These are phyloP conservation scores for Drosophila testacea DNA, from an alignment of 2,888 invertebrate species.

Conservation along the genomic window DNA sequence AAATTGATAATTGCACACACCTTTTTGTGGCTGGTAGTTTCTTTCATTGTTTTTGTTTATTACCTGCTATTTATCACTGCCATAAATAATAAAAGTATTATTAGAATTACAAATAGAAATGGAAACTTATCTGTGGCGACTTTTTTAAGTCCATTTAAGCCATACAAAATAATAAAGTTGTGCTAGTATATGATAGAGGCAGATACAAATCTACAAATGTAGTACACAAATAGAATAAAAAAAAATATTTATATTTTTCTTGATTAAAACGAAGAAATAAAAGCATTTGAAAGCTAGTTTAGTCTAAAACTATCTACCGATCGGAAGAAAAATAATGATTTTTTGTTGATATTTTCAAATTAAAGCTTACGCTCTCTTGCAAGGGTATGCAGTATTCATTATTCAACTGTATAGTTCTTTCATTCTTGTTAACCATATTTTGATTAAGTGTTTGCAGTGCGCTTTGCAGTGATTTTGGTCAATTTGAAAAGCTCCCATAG, in stretches of 20 bases:
- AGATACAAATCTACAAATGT: background rate
- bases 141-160: conserved; percentile 17
- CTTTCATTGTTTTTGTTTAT: conserved; percentile 16
- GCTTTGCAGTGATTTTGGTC: conserved; percentile 4
- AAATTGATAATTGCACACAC: conserved; percentile 26
- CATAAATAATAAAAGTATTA: conserved; percentile 38
- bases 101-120: conserved; percentile 11
- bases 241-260: too few relatives aligned
- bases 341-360: background rate
- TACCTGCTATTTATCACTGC: conserved; percentile 34
- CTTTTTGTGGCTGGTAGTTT: background rate
- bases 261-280: too few relatives aligned
- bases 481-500: conserved; percentile 41
- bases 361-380: background rate
- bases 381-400: conserved; percentile 1
- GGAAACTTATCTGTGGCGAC: conserved; percentile 41
- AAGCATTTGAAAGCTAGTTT: too few relatives aligned
- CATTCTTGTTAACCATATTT: conserved; percentile 31
- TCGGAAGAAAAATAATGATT: background rate
- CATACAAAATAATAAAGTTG: background rate
- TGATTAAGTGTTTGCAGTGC: conserved; percentile 37
- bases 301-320: too few relatives aligned
- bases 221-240: too few relatives aligned
- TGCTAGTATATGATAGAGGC: background rate
- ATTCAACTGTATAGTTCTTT: background rate